Base-by-base conservation (phyloP, 2,888 invertebrate genomes). In the Calameuta idolon region DNA sequence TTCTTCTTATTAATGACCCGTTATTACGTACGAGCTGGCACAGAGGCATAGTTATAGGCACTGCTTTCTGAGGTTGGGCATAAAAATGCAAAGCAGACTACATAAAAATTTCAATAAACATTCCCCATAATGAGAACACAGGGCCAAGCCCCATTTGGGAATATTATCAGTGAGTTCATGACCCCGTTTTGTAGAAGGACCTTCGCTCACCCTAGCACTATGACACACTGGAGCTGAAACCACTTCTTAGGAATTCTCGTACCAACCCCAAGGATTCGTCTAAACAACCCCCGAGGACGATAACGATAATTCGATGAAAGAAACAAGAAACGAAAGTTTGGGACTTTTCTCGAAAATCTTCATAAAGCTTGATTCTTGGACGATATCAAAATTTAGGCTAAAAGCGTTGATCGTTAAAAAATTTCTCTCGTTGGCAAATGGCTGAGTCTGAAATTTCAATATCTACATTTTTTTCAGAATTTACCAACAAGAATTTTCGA, bases 21-120 rank as follows among this genome's bases (percentile, higher is more conserved):
- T 69, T 69, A 76, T 68, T 68, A 12, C 55, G 40, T 69, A 69
- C 35, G 76, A 34, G 40, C 68, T 40, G 75, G 73, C 75, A 75
- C 74, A 73, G 74, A 68, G 77, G 74, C 78, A 69, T 73, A 71
- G 68, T 31, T 68, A 15, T 11, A 31, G 71, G 68, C 55, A 12
- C 33, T 34, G 15, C 69, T 30, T 33, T 33, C 75, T 69, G 37
- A 55, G 79, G 76, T 76, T 76, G 75, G 30, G 76, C 78, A 81
- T 83, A 83, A 80, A 85, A 85, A 85, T 83, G 85, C 82, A 82
- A 85, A 84, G 77, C 77, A 81, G 77, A 75, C 75, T 80, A 83
- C 81, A 84, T 85, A 84, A 83, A 83, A 82, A 83, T 84, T 83
- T 83, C 81, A 85, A 86, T 83, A 82, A 85, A 85, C 83, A 83